These are phyloP conservation scores for Okamejei kenojei DNA, from an alignment of 2,797 vertebrate genomes.

Conservation along the genomic window DNA sequence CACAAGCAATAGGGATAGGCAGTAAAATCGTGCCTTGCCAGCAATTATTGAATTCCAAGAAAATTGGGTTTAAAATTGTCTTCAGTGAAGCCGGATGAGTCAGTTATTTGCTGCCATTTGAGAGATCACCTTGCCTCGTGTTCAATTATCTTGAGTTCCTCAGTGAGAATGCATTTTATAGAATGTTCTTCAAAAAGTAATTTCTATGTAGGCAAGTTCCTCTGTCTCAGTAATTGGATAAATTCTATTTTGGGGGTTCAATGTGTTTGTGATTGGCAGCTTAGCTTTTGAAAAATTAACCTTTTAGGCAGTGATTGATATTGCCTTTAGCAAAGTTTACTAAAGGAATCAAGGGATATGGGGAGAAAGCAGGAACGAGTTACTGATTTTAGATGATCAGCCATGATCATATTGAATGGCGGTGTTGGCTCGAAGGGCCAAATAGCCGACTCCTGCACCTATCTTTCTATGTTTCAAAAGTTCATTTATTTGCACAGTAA, in stretches of 20 bases:
- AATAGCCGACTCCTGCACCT: too few relatives aligned
- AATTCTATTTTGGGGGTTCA: background rate
- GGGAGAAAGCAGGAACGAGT: too few relatives aligned
- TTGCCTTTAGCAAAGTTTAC: background rate
- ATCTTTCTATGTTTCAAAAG: too few relatives aligned
- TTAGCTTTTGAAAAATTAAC: background rate
- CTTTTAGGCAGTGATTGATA: background rate
- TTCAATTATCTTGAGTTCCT: background rate
- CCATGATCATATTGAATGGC: too few relatives aligned
- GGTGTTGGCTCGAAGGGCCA: too few relatives aligned
- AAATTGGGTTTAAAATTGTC: background rate
- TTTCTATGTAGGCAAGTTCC: background rate
- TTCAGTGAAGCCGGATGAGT: background rate
- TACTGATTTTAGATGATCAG: too few relatives aligned
- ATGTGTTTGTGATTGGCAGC: background rate
- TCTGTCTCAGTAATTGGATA: background rate
- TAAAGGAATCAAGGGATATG: too few relatives aligned
- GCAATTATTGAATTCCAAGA: too few relatives aligned
- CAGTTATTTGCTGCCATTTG: background rate
- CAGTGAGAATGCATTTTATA: background rate
- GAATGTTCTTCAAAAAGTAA: background rate
- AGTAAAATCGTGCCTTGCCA: too few relatives aligned
- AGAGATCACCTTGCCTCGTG: background rate
- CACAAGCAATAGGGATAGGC: too few relatives aligned
- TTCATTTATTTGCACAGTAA: background rate